Percentiles rank a stretch among this genome's conserved stretches.
Evolutionary conservation across 2,888 invertebrate genomes (phyloP).

Genomic region (Chaitophorus viminalis): DNA sequence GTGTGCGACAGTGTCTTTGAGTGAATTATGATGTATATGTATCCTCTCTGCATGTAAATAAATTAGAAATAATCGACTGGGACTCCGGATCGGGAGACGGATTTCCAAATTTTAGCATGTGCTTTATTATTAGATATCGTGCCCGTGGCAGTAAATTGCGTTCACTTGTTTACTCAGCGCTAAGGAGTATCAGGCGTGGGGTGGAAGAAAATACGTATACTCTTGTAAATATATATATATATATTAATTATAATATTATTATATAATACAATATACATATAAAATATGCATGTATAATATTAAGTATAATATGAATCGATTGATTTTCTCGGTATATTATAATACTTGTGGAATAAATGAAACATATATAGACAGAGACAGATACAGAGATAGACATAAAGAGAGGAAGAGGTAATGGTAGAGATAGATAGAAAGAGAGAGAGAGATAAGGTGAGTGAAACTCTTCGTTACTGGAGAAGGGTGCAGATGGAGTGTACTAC

Average conservation of each 20-base stretch:
- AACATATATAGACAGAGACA: neutral
- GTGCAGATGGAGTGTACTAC: neutral
- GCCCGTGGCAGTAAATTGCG: neutral
- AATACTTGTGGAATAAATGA: neutral
- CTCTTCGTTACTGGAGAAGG: neutral
- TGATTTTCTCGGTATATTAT: too few species aligned
- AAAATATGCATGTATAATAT: neutral
- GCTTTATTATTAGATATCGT: neutral
- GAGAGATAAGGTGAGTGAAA: neutral
- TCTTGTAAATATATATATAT: too few species aligned
- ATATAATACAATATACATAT: too few species aligned
- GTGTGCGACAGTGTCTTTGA: neutral
- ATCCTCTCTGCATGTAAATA: neutral
- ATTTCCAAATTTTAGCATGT: neutral
- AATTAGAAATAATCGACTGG: conserved; percentile 8
- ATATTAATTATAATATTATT: too few species aligned
- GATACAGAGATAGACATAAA: neutral
- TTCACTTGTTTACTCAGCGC: neutral
- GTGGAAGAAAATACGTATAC: neutral
- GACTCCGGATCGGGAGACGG: neutral
- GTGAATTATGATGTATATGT: too few species aligned
- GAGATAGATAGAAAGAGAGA: neutral
- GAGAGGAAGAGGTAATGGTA: neutral
- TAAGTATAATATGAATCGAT: too few species aligned
- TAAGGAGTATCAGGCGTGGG: neutral